Percentiles rank a stretch among this genome's conserved stretches.
phyloP scores from a whole-genome alignment of 2,113 vertebrate species.

The Centropristis striata region DNA sequence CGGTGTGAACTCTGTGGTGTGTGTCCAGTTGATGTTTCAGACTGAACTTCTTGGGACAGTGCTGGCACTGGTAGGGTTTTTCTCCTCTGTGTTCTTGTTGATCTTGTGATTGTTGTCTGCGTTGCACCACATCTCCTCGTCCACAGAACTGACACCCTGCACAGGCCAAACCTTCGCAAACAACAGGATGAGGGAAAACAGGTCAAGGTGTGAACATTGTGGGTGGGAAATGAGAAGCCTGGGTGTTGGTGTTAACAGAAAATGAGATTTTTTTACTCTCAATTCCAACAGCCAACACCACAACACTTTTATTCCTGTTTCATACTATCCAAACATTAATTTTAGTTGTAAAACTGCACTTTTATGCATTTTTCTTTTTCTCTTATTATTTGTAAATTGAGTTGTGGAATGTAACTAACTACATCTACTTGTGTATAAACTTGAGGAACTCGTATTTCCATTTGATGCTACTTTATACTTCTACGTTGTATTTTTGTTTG shows the following conservation, averaged over 20 bases:
- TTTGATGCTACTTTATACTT: too few species aligned
- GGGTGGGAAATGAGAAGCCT: not conserved
- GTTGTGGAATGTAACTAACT: too few species aligned
- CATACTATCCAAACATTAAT: too few species aligned
- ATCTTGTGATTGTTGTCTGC: constrained; percentile 47
- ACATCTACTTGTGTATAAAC: too few species aligned
- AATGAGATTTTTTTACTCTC: not conserved
- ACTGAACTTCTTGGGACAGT: constrained; percentile 88
- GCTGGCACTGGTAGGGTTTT: constrained; percentile 85
- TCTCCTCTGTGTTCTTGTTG: constrained; percentile 71
- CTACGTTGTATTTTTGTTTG: too few species aligned
- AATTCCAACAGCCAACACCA: too few species aligned
- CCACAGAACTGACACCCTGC: constrained; percentile 69
- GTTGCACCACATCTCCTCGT: constrained; percentile 43
- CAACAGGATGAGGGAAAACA: constrained; percentile 11
- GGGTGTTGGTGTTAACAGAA: constrained; percentile 1
- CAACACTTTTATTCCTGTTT: too few species aligned
- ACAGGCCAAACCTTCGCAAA: constrained; percentile 56
- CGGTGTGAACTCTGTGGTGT: constrained; percentile 90
- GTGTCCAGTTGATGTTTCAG: constrained; percentile 92
- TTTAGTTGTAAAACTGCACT: too few species aligned
- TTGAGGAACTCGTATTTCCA: too few species aligned
- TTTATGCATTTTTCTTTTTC: too few species aligned
- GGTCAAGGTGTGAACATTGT: constrained; percentile 21
- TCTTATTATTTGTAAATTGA: too few species aligned